Evolutionary conservation across 2,888 invertebrate species (phyloP), one percentile per base, ranked within the genome.

Genomic region (Xylocampa areola): DNA sequence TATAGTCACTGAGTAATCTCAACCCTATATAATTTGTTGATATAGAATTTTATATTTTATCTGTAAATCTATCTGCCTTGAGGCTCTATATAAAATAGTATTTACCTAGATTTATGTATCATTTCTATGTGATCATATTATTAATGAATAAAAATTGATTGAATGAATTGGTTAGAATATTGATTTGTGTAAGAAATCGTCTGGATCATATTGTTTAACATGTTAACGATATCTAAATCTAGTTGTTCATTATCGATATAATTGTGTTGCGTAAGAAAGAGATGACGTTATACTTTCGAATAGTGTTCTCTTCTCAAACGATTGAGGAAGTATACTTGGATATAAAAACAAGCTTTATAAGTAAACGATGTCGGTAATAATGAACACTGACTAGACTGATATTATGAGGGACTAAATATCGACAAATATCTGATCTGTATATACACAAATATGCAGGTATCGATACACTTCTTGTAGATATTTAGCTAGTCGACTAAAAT

Each of bases 11-110:
- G 41, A 69, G 13, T 41, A 52, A 59, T 58, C 16, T 33, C 51
- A 33, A 54, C 45, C 49, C 44, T 66, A 48, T 57, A 52, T 60
- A 37, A 62, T 72, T 70, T 73, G 74, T 73, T 72, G 36, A 60
- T 63, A 70, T 51, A 62, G 64, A 50, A 27, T 62, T 39, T 52
- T 63, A 73, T 63, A 72, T 73, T 72, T 73, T 62, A 72, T 73
- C 45, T 69, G 55, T 59, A 61, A 55, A 68, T 25, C 55, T 55
- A 62, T 48, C 35, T 57, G 63, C 66, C 70, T 54, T 23, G 59
- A 66, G 62, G 66, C 62, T 66, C 33, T 69, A 51, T 60, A 32
- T 59, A 43, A 29, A 25, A 53, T 66, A 66, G 60, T 53, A 47
- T 47, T 57, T 57, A 54, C 35, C 39, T 73, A 62, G 39, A 57